These are phyloP conservation scores for Porites cylindrica DNA, from an alignment of 92 coral and sea anemone genomes.

Conservation along the genomic window DNA sequence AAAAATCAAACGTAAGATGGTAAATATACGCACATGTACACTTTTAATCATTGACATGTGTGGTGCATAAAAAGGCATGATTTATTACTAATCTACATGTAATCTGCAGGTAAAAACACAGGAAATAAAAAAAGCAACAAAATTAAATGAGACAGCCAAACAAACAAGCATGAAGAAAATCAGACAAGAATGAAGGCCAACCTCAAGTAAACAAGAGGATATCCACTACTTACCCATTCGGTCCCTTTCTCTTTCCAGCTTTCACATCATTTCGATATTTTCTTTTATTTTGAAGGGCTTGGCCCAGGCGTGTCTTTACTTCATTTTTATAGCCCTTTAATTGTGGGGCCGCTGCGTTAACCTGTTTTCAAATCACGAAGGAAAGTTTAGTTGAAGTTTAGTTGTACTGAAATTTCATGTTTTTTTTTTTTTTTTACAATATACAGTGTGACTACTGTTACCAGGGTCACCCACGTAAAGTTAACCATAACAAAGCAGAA, in stretches of 20 bases:
- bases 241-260: constrained; percentile 44
- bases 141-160: background rate
- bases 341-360: constrained; percentile 50
- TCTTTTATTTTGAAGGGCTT: constrained; percentile 36
- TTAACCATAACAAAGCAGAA: too few relatives aligned
- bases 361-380: background rate
- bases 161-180: background rate
- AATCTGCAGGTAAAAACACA: too few relatives aligned
- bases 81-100: too few relatives aligned
- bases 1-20: too few relatives aligned
- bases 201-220: background rate
- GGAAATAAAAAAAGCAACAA: too few relatives aligned
- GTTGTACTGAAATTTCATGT: too few relatives aligned
- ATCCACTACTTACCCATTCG: background rate
- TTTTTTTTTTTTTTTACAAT: too few relatives aligned
- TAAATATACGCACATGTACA: too few relatives aligned
- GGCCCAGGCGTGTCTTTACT: constrained; percentile 25
- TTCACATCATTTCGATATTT: constrained; percentile 27
- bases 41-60: too few relatives aligned
- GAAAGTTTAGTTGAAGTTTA: background rate
- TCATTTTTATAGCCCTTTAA: constrained; percentile 13
- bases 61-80: too few relatives aligned
- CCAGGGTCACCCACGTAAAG: too few relatives aligned
- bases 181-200: background rate
- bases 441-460: too few relatives aligned